Base-by-base conservation (phyloP, 2,113 vertebrate species). In the Bubo scandiacus region DNA sequence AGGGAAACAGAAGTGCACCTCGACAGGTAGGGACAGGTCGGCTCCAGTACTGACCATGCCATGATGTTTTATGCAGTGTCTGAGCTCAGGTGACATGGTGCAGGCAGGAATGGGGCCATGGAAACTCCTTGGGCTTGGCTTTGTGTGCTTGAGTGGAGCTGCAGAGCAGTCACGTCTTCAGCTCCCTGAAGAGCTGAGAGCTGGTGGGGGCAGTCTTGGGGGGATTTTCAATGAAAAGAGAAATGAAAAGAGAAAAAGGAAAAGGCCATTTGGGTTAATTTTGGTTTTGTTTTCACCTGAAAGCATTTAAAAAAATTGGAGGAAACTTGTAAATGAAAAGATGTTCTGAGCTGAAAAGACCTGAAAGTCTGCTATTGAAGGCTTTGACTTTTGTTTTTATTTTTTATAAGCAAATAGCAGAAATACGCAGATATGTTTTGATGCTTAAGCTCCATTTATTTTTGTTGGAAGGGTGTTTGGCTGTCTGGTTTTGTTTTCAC, bases 401-500 rank as follows among this genome's bases (percentile, higher is more conserved):
- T 82, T 81, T 65, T 85, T 22, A 45, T 59, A 77, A 93, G 51
- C 82, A 95, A 95, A 94, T 63, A 88, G 59, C 55, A 86, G 63
- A 51, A 88, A 67, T 5, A 29, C 10, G 2, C 70, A 67, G 74
- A 78, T 38, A 90, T 86, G 72, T 94, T 97, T 94, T 94, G 92
- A 92, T 90, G 87, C 54, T 91, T 75, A 61, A 95, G 30, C 84
- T 96, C 73, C 62, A 34, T 95, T 96, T 97, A 77, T 96, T 97
- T 93, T 93, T 90, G 70, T 94, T 96, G 92, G 94, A 97, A 86
- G 47, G 51, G n/a, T 88, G 59, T 90, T 90, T 94, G 94, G 82
- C 93, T 96, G 87, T 95, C 96, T 90, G 70, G 74, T 90, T 97
- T 96, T 96, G 94, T 97, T 96, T 96, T 91, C 66, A 54, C 40